Evolutionary conservation across 2,888 invertebrate genomes (phyloP), one percentile per base, ranked within the genome.

Genomic region (Embidobia sp.): DNA sequence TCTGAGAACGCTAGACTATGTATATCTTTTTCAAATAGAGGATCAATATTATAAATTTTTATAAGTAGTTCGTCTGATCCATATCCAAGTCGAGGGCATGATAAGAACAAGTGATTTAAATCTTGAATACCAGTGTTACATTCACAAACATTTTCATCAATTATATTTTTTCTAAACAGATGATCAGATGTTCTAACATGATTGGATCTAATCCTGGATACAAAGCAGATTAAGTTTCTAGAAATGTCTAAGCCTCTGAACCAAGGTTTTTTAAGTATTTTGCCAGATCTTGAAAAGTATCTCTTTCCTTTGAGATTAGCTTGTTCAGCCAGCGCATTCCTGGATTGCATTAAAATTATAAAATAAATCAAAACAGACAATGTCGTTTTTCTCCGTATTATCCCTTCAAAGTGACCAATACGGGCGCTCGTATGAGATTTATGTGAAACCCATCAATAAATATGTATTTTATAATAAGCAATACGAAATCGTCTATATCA

Each of bases 271-370:
- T 4, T 2, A 7, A 37, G 37, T 15, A 37, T 37, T 37, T 37
- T 15, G 13, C 6, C n/a, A 15, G 4, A 15, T 15, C 15, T 37
- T 37, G 1, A 6, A 16, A 37, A 37, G 10, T 33, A 33, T 33
- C 3, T 33, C 10, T 33, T 33, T 33, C 33, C 33, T 33, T 33
- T 33, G n/a, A n/a, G n/a, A n/a, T n/a, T n/a, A n/a, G n/a, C n/a
- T n/a, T n/a, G n/a, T n/a, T n/a, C n/a, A n/a, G n/a, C n/a, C n/a
- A n/a, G n/a, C n/a, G n/a, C n/a, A n/a, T n/a, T n/a, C n/a, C n/a
- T n/a, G n/a, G n/a, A n/a, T n/a, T n/a, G n/a, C n/a, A n/a, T n/a
- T n/a, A n/a, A n/a, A n/a, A n/a, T n/a, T n/a, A n/a, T n/a, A n/a
- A n/a, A n/a, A n/a, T n/a, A n/a, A n/a, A n/a, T n/a, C n/a, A n/a